A percentile compares a stretch with the other conserved stretches of the same genome.
These are phyloP conservation scores for Drosophila burlai DNA, from an alignment of 1,140 invertebrate genomes.

Conservation along the genomic window DNA sequence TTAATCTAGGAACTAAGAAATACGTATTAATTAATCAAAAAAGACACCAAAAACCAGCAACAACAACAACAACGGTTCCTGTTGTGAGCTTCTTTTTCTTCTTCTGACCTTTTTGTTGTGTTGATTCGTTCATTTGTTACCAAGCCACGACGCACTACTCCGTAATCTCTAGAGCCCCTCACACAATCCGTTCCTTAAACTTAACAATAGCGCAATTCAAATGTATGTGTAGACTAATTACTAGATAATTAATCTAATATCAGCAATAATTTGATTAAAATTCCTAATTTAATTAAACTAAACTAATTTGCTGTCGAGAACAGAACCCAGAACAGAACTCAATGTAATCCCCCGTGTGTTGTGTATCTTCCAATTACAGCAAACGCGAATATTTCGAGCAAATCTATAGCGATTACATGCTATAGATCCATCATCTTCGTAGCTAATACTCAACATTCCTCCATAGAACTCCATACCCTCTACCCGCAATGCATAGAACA, in stretches of 20 bases:
- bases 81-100: constrained; percentile 68
- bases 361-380: constrained; percentile 82
- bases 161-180: constrained; percentile 43
- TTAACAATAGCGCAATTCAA: constrained; percentile 48
- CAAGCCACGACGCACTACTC: constrained; percentile 66
- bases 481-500: constrained; percentile 1
- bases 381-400: constrained; percentile 79
- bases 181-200: constrained; percentile 22
- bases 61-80: constrained; percentile 51
- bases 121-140: constrained; percentile 77
- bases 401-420: constrained; percentile 79
- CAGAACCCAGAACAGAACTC: neutral
- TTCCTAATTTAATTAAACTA: neutral
- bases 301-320: constrained; percentile 9
- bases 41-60: constrained; percentile 45
- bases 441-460: constrained; percentile 42
- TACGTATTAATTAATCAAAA: constrained; percentile 39
- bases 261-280: constrained; percentile 3
- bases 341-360: constrained; percentile 56
- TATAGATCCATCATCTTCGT: constrained; percentile 40
- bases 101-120: constrained; percentile 57
- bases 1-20: constrained; percentile 47
- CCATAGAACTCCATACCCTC: constrained; percentile 4
- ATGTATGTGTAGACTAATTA: constrained; percentile 62
- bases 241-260: constrained; percentile 31